A percentile compares a stretch with the other conserved stretches of the same genome.
These are phyloP conservation scores for Tubiluchus corallicola DNA, from an alignment of 2,888 invertebrate genomes.

Conservation along the genomic window DNA sequence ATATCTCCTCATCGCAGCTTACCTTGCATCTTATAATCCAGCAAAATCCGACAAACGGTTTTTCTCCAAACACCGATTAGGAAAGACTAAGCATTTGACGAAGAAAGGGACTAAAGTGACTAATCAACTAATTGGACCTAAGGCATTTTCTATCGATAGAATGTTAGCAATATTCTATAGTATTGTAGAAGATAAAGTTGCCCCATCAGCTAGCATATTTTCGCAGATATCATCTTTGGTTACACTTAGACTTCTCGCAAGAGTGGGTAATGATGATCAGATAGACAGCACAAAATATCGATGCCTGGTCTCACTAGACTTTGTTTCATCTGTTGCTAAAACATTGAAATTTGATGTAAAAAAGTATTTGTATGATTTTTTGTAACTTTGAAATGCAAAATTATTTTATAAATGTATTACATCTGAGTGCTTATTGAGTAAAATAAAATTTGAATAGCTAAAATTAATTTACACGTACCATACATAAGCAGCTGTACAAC, in stretches of 20 bases:
- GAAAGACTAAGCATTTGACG: not conserved
- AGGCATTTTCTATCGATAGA: constrained; percentile 58
- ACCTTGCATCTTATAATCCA: constrained; percentile 79
- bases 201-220: constrained; percentile 64
- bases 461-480: too few species aligned
- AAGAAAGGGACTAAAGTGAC: constrained; percentile 28
- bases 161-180: constrained; percentile 73
- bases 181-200: constrained; percentile 62
- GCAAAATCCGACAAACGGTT: constrained; percentile 65
- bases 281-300: constrained; percentile 66
- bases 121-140: constrained; percentile 54
- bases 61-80: constrained; percentile 46
- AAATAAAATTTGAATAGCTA: too few species aligned
- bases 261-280: constrained; percentile 45
- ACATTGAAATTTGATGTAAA: constrained; percentile 14
- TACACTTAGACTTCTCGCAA: constrained; percentile 53
- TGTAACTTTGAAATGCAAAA: too few species aligned
- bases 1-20: constrained; percentile 69
- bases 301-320: constrained; percentile 63
- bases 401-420: too few species aligned
- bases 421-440: too few species aligned
- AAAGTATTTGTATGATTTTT: not conserved
- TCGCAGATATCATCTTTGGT: constrained; percentile 72
- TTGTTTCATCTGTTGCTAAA: constrained; percentile 54
- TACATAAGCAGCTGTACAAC: too few species aligned